phyloP scores from a whole-genome alignment of 1,140 invertebrate species.

The Battus philenor region DNA sequence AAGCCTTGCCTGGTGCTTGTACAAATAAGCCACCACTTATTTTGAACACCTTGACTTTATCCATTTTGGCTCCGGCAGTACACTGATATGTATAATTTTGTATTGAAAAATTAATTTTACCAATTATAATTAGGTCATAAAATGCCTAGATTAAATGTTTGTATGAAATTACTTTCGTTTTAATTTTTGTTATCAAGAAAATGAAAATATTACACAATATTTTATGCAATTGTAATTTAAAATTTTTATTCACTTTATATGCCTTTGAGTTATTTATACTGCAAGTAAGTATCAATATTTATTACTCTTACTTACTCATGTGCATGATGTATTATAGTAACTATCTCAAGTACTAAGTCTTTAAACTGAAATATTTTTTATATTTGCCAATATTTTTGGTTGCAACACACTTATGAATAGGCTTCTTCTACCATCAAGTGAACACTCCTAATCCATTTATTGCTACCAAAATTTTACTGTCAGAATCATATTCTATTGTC shows the following conservation, averaged over 20 bases:
- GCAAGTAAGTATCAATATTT: not conserved
- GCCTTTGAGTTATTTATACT: not conserved
- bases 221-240: not conserved
- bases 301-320: too few species aligned
- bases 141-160: slow-evolving; percentile 4
- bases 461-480: too few species aligned
- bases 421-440: too few species aligned
- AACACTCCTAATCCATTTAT: too few species aligned
- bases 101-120: too few species aligned
- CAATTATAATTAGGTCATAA: slow-evolving; percentile 1
- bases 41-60: slow-evolving; percentile 47
- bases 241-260: not conserved
- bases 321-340: too few species aligned
- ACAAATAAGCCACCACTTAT: slow-evolving; percentile 34
- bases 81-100: slow-evolving; percentile 31
- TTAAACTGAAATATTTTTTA: too few species aligned
- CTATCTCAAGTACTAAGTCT: too few species aligned
- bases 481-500: too few species aligned
- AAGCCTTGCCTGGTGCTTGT: slow-evolving; percentile 52
- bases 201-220: not conserved
- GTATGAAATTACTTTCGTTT: not conserved
- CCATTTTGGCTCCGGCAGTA: slow-evolving; percentile 44
- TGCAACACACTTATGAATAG: too few species aligned
- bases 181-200: not conserved
- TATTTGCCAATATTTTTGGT: too few species aligned